phyloP scores from a whole-genome alignment of 2,888 invertebrate species.

The Cephalotes varians region DNA sequence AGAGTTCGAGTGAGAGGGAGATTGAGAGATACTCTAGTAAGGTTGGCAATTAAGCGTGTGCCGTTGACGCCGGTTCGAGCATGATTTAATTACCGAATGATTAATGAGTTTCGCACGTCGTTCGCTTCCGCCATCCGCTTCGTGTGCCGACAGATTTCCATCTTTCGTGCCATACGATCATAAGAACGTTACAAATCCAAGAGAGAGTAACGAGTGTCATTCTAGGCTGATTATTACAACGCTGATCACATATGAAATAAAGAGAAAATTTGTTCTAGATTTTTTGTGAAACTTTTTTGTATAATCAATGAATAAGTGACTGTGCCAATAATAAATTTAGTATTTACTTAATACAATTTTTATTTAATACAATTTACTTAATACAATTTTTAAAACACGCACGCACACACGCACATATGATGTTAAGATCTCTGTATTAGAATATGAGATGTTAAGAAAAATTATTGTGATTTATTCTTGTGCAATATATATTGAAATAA shows the following conservation, averaged over 20 bases:
- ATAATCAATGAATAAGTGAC: not conserved
- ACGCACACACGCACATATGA: not conserved
- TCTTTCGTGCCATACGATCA: constrained; percentile 32
- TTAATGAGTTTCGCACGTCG: constrained; percentile 75
- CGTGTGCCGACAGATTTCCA: constrained; percentile 30
- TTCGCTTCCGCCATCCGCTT: constrained; percentile 26
- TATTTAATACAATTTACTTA: too few species aligned
- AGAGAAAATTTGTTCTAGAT: not conserved
- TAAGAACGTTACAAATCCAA: constrained; percentile 16
- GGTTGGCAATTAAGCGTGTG: constrained; percentile 73
- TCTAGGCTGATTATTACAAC: constrained; percentile 3
- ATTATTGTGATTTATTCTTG: not conserved
- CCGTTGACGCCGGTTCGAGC: constrained; percentile 77
- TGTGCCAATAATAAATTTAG: not conserved
- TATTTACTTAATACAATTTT: not conserved
- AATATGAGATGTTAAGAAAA: not conserved
- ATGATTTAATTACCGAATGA: constrained; percentile 80
- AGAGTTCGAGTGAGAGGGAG: constrained; percentile 40
- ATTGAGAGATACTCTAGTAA: constrained; percentile 55
- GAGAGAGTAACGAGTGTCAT: not conserved
- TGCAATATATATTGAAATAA: not conserved
- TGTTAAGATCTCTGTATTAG: not conserved
- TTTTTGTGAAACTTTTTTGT: too few species aligned
- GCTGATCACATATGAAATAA: not conserved
- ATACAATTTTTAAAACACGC: not conserved